phyloP scores from a whole-genome alignment of 2,888 invertebrate genomes.

The Hypomecis atomaria region DNA sequence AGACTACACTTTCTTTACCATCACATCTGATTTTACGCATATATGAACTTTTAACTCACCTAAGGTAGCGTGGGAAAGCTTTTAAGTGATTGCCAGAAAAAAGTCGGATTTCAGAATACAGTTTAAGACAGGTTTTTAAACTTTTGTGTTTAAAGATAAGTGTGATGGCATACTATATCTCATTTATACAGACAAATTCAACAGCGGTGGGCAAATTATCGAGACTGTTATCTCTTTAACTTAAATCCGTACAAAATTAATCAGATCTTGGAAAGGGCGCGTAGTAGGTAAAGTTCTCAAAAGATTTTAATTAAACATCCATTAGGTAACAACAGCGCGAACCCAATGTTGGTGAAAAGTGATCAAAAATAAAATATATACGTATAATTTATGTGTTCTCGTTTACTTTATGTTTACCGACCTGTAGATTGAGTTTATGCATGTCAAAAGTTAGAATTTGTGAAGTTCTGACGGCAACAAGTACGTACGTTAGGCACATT shows the following conservation, averaged over 20 bases:
- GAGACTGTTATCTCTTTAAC: constrained; percentile 16
- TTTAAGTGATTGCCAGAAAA: no score
- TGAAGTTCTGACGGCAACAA: constrained; percentile 58
- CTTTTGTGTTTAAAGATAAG: not conserved
- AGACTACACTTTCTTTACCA: no score
- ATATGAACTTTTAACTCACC: no score
- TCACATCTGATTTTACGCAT: no score
- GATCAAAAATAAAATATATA: constrained; percentile 9
- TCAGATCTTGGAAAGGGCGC: constrained; percentile 33
- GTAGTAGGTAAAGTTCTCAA: constrained; percentile 35
- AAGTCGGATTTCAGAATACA: no score
- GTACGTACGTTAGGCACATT: constrained; percentile 42
- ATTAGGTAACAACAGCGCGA: constrained; percentile 24
- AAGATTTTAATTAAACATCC: constrained; percentile 42
- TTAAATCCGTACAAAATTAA: constrained; percentile 32
- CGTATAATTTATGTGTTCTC: constrained; percentile 2
- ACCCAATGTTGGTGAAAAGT: constrained; percentile 13
- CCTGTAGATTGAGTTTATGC: constrained; percentile 39
- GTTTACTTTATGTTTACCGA: constrained; percentile 17
- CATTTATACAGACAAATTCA: constrained; percentile 3
- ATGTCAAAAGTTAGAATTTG: constrained; percentile 47
- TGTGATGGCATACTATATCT: not conserved
- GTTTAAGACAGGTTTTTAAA: not conserved
- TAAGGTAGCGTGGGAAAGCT: no score
- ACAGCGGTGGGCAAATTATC: constrained; percentile 7